Conservation (phyloP, 2,888 invertebrate species). For the Phasia obesa region DNA sequence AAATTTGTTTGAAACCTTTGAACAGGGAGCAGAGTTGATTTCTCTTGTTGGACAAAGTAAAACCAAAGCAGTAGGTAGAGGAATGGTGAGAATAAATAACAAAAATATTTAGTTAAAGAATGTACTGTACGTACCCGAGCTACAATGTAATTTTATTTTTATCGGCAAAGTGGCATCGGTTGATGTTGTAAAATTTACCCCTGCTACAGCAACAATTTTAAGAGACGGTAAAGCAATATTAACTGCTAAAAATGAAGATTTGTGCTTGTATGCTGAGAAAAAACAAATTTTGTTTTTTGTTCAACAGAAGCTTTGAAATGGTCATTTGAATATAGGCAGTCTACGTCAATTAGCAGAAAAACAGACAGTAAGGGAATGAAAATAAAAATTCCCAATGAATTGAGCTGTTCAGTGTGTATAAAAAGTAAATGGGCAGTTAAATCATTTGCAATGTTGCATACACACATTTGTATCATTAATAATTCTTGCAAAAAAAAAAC, state of each 20-base stretch:
- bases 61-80: slow-evolving; percentile 43
- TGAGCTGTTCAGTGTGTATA: no score
- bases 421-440: no score
- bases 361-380: no score
- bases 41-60: slow-evolving; percentile 22
- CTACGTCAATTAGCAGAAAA: no score
- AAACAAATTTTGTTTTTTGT: neutral
- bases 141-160: slow-evolving; percentile 54
- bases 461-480: no score
- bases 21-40: slow-evolving; percentile 3
- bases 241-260: slow-evolving; percentile 24
- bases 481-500: no score
- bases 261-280: slow-evolving; percentile 25
- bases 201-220: no score
- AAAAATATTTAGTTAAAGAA: slow-evolving; percentile 21
- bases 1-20: slow-evolving; percentile 28
- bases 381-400: no score
- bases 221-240: slow-evolving; percentile 23
- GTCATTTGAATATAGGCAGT: no score
- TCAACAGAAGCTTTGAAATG: no score
- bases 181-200: slow-evolving; percentile 27
- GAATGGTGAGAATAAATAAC: slow-evolving; percentile 18
- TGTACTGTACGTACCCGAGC: slow-evolving; percentile 45
- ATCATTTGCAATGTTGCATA: no score
- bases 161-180: slow-evolving; percentile 32